Evolutionary conservation across 2,113 vertebrate genomes (phyloP).

Genomic region (Pheucticus melanocephalus): DNA sequence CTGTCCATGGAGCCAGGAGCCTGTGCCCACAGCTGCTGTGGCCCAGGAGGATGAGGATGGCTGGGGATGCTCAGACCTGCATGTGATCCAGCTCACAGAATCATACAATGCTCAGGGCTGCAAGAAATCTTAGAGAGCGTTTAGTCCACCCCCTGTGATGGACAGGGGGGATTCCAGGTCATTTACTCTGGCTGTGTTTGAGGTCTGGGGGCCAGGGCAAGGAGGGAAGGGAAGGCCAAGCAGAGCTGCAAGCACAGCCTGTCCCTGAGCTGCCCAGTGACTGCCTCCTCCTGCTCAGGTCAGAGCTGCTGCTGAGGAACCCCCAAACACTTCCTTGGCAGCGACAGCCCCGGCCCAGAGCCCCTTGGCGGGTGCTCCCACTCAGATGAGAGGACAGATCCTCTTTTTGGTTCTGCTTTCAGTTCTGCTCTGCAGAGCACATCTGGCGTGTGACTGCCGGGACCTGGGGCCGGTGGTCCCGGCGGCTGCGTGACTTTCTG

Average conservation of each 20-base stretch:
- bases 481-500: not conserved
- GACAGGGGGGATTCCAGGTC: not conserved
- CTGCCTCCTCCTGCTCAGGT: not conserved
- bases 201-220: too few species aligned
- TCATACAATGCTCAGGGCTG: not conserved
- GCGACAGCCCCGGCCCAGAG: rapidly evolving
- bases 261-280: not conserved
- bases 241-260: rapidly evolving
- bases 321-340: not conserved
- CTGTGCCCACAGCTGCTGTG: not conserved
- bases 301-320: not conserved
- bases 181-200: not conserved
- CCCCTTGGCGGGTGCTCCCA: not conserved
- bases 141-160: not conserved
- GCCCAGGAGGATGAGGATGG: not conserved
- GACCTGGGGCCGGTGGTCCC: not conserved
- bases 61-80: not conserved
- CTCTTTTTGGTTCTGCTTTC: constrained; percentile 53
- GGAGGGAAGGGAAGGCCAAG: too few species aligned
- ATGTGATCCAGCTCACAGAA: not conserved
- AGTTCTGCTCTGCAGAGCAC: not conserved
- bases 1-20: not conserved
- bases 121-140: not conserved
- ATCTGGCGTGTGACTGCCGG: rapidly evolving
- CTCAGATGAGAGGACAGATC: not conserved